Conservation (phyloP, 2,888 invertebrate species). For the Nephrotoma guestfalica region DNA sequence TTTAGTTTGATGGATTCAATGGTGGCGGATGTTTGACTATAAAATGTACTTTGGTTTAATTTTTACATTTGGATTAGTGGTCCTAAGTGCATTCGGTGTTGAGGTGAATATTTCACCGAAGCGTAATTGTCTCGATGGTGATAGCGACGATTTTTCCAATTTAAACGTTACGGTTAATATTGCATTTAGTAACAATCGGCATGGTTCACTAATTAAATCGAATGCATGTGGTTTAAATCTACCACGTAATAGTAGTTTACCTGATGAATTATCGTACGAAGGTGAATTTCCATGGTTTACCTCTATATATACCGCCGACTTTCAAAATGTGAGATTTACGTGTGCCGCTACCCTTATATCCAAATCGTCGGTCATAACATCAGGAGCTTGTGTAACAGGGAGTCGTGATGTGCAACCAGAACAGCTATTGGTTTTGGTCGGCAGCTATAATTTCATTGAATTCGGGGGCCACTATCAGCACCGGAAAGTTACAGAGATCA, state of each 20-base stretch:
- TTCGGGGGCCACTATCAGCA: conserved; percentile 25
- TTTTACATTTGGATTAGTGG: too few relatives aligned
- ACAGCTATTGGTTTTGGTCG: conserved; percentile 23
- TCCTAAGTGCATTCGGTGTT: background rate
- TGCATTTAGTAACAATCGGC: background rate
- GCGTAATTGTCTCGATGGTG: background rate
- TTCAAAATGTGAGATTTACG: conserved; percentile 13
- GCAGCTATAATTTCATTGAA: conserved; percentile 27
- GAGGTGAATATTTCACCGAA: background rate
- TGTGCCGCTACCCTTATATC: conserved; percentile 31
- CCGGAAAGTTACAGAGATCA: conserved; percentile 13
- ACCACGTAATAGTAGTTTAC: background rate
- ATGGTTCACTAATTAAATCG: background rate
- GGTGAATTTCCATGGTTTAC: conserved; percentile 34
- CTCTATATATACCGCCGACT: conserved; percentile 17
- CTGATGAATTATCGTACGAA: conserved; percentile 18
- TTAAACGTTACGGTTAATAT: background rate
- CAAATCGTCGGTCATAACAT: conserved; percentile 23
- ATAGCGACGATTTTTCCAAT: background rate
- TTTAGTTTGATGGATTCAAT: too few relatives aligned
- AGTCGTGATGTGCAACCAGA: conserved; percentile 20
- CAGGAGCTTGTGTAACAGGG: conserved; percentile 20
- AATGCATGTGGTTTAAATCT: background rate
- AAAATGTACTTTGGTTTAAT: too few relatives aligned
- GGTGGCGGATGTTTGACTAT: too few relatives aligned